Percentiles rank a stretch among this genome's conserved stretches.
These are phyloP conservation scores for Ophonus ardosiacus DNA, from an alignment of 2,888 invertebrate genomes.

Conservation along the genomic window DNA sequence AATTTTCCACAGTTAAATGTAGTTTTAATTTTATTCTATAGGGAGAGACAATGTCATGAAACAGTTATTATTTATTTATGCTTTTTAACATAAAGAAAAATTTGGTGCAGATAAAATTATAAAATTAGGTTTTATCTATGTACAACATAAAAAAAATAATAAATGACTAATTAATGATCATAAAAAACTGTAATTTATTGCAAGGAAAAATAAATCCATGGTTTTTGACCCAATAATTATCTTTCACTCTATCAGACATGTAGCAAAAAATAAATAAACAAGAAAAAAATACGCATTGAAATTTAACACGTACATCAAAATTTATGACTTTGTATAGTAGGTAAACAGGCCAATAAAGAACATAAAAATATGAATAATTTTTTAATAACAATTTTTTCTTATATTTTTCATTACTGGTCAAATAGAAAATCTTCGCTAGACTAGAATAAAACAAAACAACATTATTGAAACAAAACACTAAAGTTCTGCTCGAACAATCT, in stretches of 20 bases:
- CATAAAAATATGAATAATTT: neutral
- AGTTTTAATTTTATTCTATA: too few species aligned
- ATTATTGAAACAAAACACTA: constrained; percentile 24
- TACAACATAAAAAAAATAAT: neutral
- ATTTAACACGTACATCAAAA: neutral
- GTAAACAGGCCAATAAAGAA: neutral
- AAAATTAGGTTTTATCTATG: neutral
- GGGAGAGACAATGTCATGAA: too few species aligned
- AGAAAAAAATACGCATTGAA: neutral
- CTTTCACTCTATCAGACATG: neutral
- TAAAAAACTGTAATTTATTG: neutral
- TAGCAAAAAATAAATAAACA: neutral
- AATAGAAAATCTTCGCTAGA: neutral
- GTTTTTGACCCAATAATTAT: neutral
- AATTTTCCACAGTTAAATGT: too few species aligned
- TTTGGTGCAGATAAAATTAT: neutral
- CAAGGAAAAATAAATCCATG: neutral
- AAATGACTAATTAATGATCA: neutral
- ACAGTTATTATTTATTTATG: too few species aligned
- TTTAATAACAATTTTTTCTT: neutral
- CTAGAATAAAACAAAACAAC: constrained; percentile 18
- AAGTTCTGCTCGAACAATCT: constrained; percentile 13
- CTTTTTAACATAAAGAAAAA: too few species aligned
- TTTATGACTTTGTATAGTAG: neutral
- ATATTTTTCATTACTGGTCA: neutral